These are phyloP conservation scores for Danionella dracula DNA, from an alignment of 2,797 vertebrate species.

Conservation along the genomic window DNA sequence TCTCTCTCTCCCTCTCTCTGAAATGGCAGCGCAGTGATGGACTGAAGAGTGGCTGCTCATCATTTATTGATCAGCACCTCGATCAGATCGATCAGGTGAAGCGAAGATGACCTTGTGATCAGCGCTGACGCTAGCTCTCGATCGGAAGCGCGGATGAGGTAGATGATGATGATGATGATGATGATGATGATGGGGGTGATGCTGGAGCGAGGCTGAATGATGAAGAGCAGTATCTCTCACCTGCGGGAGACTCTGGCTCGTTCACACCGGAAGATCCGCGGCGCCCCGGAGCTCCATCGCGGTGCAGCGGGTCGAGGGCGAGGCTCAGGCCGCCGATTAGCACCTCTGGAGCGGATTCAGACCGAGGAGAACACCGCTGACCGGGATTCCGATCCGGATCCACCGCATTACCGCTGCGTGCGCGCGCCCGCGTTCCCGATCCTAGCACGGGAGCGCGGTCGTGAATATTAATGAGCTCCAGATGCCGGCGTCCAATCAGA, in stretches of 20 bases:
- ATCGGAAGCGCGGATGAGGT: no score
- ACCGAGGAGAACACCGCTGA: neutral
- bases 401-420: constrained; percentile 72
- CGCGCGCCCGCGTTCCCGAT: constrained; percentile 48
- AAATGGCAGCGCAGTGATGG: no score
- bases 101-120: no score
- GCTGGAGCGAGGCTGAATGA: neutral
- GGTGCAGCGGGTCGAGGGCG: neutral
- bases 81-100: no score
- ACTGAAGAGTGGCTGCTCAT: neutral
- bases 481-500: neutral
- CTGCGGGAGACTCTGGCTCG: constrained; percentile 47
- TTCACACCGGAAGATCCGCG: neutral
- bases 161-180: no score
- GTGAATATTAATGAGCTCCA: neutral
- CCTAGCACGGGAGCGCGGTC: neutral
- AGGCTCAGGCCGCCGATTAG: neutral
- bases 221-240: neutral
- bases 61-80: neutral
- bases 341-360: neutral
- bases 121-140: no score
- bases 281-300: neutral
- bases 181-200: no score
- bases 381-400: constrained; percentile 43
- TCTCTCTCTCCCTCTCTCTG: no score